Evolutionary conservation across 2,888 invertebrate species (phyloP), one percentile per base, ranked within the genome.

Genomic region (Xylota sylvarum): DNA sequence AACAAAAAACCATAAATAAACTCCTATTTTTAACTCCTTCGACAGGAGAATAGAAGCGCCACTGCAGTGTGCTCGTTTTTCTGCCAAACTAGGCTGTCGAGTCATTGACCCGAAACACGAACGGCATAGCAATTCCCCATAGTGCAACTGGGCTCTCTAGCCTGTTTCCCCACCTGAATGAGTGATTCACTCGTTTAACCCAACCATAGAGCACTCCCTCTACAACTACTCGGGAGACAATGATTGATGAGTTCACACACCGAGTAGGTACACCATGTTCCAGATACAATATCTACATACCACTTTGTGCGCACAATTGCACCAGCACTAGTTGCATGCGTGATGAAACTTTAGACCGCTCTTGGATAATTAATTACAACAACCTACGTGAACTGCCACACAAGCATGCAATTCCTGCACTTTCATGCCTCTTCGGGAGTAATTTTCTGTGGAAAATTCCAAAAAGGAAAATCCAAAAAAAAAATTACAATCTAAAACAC

Each of bases 91-190:
- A 80, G 84, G 84, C 76, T 85, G 76, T 6, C 74, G 65, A 85
- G 84, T 85, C 84, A 85, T 85, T 85, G 84, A 85, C 84, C 84
- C 19, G 52, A 80, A 85, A 85, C 84, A 85, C 84, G 84, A 74
- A 79, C 30, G 43, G 37, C 37, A 52, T 12, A 62, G 19, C 67
- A 30, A 73, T 83, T 55, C 58, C 48, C 58, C n/a, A n/a, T n/a
- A 40, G 43, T 55, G n/a, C 30, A 37, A 17, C 55, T 50, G 35
- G 35, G 12, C 23, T 12, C 17, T 52, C 5, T 14, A 23, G 19
- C 35, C 32, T 12, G 30, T 12, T 7, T 23, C 35, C 35, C 27
- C 58, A 35, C 17, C 46, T 48, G 46, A 37, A 32, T 14, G 37
- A 43, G 23, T 77, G 77, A 67, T 58, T 77, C 77, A 77, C 76